Conservation (phyloP, 2,797 vertebrate species). For the Tenualosa ilisha region DNA sequence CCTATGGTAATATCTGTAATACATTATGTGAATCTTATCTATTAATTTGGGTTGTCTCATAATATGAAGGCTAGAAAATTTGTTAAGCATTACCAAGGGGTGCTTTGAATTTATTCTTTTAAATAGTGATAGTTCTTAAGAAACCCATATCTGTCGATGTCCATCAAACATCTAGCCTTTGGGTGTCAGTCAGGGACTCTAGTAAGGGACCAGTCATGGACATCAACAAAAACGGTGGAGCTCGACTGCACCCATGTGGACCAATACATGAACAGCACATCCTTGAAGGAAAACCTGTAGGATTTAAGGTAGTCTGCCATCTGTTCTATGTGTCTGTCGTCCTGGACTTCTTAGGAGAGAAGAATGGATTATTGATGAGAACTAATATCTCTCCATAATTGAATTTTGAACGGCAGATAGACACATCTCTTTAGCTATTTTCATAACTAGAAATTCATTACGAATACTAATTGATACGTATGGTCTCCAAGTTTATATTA, state of each 20-base stretch:
- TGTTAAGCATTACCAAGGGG: neutral
- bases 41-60: neutral
- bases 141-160: neutral
- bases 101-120: neutral
- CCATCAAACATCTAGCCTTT: neutral
- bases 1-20: neutral
- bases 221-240: neutral
- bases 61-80: neutral
- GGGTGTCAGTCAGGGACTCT: neutral
- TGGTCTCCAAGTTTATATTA: neutral
- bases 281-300: neutral
- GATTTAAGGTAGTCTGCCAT: neutral
- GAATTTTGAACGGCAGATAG: too few species aligned
- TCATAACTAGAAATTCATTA: neutral
- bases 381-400: neutral
- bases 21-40: neutral
- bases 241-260: conserved; percentile 8
- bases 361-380: neutral
- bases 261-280: neutral
- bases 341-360: neutral
- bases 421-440: neutral
- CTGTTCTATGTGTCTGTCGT: neutral
- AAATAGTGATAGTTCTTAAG: neutral
- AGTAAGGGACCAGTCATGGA: neutral
- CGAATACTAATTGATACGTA: neutral